Conservation (phyloP, 1,140 invertebrate genomes). For the Zaprionus ghesquierei region DNA sequence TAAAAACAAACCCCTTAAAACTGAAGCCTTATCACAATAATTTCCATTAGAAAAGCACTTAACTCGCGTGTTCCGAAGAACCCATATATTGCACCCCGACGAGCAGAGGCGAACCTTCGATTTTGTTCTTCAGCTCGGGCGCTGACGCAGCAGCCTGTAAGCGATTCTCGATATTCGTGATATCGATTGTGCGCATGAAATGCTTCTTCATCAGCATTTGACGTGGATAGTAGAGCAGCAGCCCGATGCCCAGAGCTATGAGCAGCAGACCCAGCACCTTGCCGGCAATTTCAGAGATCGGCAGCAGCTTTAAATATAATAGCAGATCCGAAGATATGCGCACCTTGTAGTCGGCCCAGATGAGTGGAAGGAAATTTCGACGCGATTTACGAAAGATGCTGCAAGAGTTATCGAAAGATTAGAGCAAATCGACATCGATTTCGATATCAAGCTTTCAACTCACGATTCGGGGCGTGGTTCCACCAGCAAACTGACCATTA, state of each 20-base stretch:
- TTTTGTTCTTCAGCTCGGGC: conserved; percentile 17
- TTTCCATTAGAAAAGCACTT: not conserved
- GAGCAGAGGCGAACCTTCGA: conserved; percentile 55
- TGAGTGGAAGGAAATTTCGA: conserved; percentile 87
- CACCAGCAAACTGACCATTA: conserved; percentile 89
- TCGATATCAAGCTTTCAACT: not conserved
- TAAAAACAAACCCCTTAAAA: not conserved
- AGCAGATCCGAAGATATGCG: conserved; percentile 84
- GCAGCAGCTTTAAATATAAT: conserved; percentile 65
- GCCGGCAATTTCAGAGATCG: conserved; percentile 28
- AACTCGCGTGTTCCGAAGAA: conserved; percentile 22
- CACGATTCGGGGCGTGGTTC: conserved; percentile 84
- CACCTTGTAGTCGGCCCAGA: conserved; percentile 90
- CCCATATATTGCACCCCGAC: conserved; percentile 45
- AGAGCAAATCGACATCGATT: not conserved
- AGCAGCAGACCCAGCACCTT: conserved; percentile 43
- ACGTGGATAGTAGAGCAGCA: conserved; percentile 64
- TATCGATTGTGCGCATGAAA: conserved; percentile 63
- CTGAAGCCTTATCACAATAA: conserved; percentile 19
- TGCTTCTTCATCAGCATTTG: conserved; percentile 50
- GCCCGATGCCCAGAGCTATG: conserved; percentile 47
- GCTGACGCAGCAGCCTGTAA: not conserved
- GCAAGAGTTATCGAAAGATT: conserved; percentile 24
- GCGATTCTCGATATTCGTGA: conserved; percentile 36
- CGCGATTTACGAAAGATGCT: conserved; percentile 84